phyloP scores from a whole-genome alignment of 2,113 vertebrate genomes.

The Eira barbara region DNA sequence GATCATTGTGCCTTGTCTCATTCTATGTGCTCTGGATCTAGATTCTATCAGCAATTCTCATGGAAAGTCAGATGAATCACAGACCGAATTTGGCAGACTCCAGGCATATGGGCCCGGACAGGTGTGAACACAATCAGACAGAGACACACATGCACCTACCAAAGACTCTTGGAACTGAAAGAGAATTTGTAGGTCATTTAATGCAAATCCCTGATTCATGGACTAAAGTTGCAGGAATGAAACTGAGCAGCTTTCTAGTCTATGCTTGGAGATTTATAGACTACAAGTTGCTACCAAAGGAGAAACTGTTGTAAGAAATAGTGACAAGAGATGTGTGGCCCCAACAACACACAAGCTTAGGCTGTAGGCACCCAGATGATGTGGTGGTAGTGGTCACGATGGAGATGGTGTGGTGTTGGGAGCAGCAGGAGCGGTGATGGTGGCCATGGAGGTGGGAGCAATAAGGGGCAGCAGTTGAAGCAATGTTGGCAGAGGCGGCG shows the following conservation, averaged over 20 bases:
- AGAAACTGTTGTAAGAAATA: neutral
- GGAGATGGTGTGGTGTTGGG: neutral
- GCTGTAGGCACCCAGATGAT: neutral
- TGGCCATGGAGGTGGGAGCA: too few species aligned
- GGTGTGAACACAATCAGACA: neutral
- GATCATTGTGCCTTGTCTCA: neutral
- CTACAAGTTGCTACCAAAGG: neutral
- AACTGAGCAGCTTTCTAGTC: neutral
- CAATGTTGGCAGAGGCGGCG: neutral
- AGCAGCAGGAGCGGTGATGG: fast-evolving
- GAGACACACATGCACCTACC: neutral
- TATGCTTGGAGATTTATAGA: neutral
- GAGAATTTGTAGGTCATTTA: neutral
- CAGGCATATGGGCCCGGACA: neutral
- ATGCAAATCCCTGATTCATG: neutral
- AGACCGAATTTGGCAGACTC: neutral
- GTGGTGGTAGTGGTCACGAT: fast-evolving
- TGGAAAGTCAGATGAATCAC: neutral
- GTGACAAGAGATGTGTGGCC: neutral
- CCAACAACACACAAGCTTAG: neutral
- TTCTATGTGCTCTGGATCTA: neutral
- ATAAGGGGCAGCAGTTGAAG: neutral
- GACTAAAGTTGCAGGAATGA: neutral
- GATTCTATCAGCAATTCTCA: neutral
- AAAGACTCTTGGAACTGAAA: neutral